Conservation (phyloP, 2,113 vertebrate species). For the Campylomormyrus tamandua region DNA sequence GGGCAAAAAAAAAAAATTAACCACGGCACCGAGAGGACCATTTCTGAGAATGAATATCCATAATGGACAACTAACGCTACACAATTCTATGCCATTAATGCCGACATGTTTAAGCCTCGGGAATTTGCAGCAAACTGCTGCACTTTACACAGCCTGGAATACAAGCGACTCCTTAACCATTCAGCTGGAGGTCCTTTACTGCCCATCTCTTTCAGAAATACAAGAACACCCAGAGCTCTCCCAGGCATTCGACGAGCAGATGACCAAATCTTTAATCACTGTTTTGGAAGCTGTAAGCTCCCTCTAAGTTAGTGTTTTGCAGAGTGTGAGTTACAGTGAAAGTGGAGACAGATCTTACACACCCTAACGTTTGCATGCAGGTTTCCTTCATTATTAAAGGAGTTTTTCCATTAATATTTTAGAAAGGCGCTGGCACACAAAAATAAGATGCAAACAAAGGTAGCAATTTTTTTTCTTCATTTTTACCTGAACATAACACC, state of each 20-base stretch:
- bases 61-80: not conserved
- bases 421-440: not conserved
- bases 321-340: not conserved
- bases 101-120: not conserved
- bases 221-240: not conserved
- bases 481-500: conserved; percentile 96
- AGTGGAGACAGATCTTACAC: not conserved
- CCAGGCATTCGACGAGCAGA: not conserved
- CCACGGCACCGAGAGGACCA: not conserved
- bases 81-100: not conserved
- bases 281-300: not conserved
- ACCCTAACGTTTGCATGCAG: not conserved
- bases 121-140: not conserved
- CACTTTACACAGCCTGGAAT: not conserved
- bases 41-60: not conserved
- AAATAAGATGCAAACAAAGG: not conserved
- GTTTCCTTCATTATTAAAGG: not conserved
- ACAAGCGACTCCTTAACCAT: not conserved
- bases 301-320: not conserved
- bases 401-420: not conserved
- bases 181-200: not conserved
- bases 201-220: not conserved
- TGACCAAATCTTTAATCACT: not conserved
- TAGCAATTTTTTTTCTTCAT: not conserved
- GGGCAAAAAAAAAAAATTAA: not conserved